Evolutionary conservation across 1,140 invertebrate species (phyloP), one percentile per base, ranked within the genome.

Genomic region (Galleria mellonella): DNA sequence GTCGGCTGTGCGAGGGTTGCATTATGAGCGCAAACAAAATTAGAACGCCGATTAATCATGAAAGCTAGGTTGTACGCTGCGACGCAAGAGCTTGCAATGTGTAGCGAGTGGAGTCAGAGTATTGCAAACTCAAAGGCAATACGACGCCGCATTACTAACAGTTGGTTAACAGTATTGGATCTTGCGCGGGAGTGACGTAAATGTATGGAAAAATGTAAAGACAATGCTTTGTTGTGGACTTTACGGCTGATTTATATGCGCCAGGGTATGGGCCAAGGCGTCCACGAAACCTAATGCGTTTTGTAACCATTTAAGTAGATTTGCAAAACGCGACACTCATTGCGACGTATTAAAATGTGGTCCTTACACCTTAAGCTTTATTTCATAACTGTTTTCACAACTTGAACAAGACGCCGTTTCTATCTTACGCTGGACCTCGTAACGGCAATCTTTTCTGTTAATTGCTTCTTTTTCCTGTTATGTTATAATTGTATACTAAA

Each of bases 351-450:
- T 66, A 66, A 68, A 65, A 54, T 45, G 39, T 47, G 41, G 41
- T 36, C 37, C 38, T 39, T 47, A 50, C 54, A 66, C 68, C 66
- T 74, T 76, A 64, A 67, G 69, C 56, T 77, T 64, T 53, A 72
- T 82, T 82, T 84, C 77, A 82, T 77, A 82, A 82, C 47, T 45
- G 57, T 74, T 83, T 79, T 65, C 72, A 74, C 65, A 78, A 81
- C 56, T 46, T 60, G 62, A 72, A 73, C 62, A 74, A 72, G 67
- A 53, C 51, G 50, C 54, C 54, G 54, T 69, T 68, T 72, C 68
- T 72, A 65, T 69, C 63, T 51, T 35, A 47, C 58, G 33, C 27
- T 43, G 27, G 27, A 11, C 11, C 30, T 36, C 10, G 28, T 31
- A 49, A 33, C 35, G 9, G 5, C n/a, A 12, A 11, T n/a, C 10